Base-by-base conservation (phyloP, 1,140 invertebrate species). In the Nasonia vitripennis region DNA sequence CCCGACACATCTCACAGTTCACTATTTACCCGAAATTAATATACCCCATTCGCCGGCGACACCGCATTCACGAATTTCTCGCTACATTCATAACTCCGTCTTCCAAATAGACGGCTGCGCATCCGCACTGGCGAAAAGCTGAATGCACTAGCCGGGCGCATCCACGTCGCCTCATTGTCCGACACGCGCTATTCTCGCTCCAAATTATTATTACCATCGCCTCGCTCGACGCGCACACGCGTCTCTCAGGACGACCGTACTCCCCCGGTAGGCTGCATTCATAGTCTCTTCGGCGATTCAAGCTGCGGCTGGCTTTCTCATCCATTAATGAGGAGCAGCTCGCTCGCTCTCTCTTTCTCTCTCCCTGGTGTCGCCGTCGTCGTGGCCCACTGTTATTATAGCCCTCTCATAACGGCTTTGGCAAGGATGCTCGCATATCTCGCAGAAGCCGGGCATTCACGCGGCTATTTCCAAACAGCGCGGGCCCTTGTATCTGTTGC, bases 321-420 rank as follows among this genome's bases (percentile, higher is more conserved):
- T 89, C 89, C 92, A 92, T 93, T 93, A 93, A 92, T 92, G 92
- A 83, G 84, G 92, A 83, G 84, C 84, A 82, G 20, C 55, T 71
- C 11, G 34, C 68, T 71, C 23, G 34, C 68, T 17, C 68, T 3
- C 55, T 71, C 27, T 71, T 27, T 34, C 23, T 71, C 68, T 17
- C 68, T 3, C 67, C 11, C 31, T 55, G 2, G 14, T 85, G 83
- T 90, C 88, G 89, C 37, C 88, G 87, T 70, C 87, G 86, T 80
- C 84, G 89, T 82, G 81, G 88, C 79, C 78, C 85, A 86, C 90
- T 92, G 91, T 92, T 92, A 92, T 92, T 92, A 92, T 92, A 34
- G 92, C 91, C 90, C 90, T 89, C 89, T 93, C 91, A 92, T 93
- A 93, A 93, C 91, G 90, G 90, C 88, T 89, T 89, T 90, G 90